phyloP scores from a whole-genome alignment of 2,797 vertebrate species.

The Buceros bicornis region DNA sequence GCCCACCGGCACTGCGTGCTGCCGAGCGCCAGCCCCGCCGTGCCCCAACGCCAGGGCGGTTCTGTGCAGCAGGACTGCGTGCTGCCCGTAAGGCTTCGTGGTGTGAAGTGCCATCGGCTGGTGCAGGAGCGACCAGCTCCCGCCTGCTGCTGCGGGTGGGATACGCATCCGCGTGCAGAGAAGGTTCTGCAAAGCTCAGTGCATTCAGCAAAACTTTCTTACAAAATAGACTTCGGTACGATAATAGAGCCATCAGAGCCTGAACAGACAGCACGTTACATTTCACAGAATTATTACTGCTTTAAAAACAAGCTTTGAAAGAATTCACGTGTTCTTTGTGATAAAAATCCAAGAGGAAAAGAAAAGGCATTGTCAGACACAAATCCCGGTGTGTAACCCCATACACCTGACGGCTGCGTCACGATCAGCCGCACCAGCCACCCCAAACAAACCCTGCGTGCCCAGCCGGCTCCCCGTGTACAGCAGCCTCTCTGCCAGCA shows the following conservation, averaged over 20 bases:
- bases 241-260: neutral
- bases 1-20: neutral
- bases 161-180: neutral
- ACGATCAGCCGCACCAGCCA: neutral
- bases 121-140: neutral
- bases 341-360: conserved; percentile 7
- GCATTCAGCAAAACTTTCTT: conserved; percentile 28
- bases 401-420: neutral
- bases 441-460: neutral
- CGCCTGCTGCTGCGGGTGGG: neutral
- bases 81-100: conserved; percentile 51
- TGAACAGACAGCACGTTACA: conserved; percentile 10
- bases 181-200: conserved; percentile 19
- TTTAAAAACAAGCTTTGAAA: conserved; percentile 36
- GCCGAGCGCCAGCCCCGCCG: neutral
- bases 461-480: neutral
- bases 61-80: neutral
- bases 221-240: neutral
- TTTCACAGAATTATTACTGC: neutral
- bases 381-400: neutral
- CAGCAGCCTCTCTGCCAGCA: conserved; percentile 6
- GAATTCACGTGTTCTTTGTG: neutral
- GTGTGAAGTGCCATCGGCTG: neutral
- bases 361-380: conserved; percentile 20
- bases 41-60: neutral